phyloP scores from a whole-genome alignment of 2,797 vertebrate genomes.

The Bothrops alternatus region DNA sequence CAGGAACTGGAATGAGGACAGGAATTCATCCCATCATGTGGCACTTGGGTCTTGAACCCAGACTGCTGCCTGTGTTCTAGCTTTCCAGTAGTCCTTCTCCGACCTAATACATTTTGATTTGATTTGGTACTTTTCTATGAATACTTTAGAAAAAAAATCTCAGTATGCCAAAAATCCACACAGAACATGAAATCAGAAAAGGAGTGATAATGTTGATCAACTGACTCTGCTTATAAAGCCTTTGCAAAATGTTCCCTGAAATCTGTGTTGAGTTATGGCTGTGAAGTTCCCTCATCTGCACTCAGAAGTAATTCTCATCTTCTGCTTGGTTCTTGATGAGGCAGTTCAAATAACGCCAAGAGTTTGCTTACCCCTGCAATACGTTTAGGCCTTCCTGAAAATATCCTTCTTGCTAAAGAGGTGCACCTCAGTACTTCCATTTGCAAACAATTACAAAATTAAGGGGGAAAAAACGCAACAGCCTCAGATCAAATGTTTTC shows the following conservation, averaged over 20 bases:
- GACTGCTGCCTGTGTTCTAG: not conserved
- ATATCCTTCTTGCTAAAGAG: not conserved
- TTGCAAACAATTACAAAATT: not conserved
- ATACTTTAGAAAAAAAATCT: not conserved
- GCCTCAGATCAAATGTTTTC: not conserved
- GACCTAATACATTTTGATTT: not conserved
- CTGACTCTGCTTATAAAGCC: not conserved
- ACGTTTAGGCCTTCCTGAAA: constrained; percentile 9
- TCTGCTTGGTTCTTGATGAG: not conserved
- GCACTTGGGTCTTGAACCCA: not conserved
- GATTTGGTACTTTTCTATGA: not conserved
- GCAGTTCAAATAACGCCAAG: not conserved
- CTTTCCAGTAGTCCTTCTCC: not conserved
- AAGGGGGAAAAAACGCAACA: not conserved
- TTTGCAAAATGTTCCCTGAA: not conserved
- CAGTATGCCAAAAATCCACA: not conserved
- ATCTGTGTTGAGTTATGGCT: not conserved
- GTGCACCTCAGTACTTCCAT: not conserved
- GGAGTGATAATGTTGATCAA: not conserved
- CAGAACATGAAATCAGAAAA: not conserved
- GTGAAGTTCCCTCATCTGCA: not conserved
- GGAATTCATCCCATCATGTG: not conserved
- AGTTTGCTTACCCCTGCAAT: not conserved
- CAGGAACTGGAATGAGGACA: not conserved
- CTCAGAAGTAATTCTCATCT: not conserved